phyloP scores from a whole-genome alignment of 2,888 invertebrate species.

The Limnephilus rhombicus region DNA sequence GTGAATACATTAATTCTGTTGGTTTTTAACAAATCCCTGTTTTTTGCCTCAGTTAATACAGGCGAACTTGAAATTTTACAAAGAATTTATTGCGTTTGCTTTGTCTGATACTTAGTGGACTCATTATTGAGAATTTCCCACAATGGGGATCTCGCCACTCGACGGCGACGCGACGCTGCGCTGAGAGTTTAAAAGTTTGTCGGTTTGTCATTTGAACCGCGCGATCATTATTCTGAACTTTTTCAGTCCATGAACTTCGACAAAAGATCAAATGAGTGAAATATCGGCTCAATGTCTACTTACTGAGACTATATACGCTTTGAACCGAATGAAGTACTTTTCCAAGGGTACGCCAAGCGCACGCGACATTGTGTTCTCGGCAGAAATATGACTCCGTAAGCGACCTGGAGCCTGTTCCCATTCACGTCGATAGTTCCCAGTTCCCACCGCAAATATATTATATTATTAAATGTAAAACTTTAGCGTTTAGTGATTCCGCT shows the following conservation, averaged over 20 bases:
- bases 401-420: background rate
- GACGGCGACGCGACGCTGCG: background rate
- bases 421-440: background rate
- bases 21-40: background rate
- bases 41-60: background rate
- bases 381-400: background rate
- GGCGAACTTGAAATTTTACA: background rate
- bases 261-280: constrained; percentile 47
- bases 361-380: background rate
- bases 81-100: background rate
- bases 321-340: background rate
- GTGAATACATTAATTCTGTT: background rate
- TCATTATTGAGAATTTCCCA: constrained; percentile 32
- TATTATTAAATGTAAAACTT: background rate
- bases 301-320: background rate
- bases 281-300: constrained; percentile 38
- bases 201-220: constrained; percentile 36
- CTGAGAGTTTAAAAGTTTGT: background rate
- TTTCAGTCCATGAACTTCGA: constrained; percentile 38
- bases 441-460: background rate
- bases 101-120: background rate
- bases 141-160: background rate
- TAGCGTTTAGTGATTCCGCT: background rate
- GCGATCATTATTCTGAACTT: constrained; percentile 8
- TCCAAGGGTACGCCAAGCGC: background rate